Evolutionary conservation across 2,797 vertebrate genomes (phyloP), one percentile per base, ranked within the genome.

Genomic region (Hydrolagus colliei): DNA sequence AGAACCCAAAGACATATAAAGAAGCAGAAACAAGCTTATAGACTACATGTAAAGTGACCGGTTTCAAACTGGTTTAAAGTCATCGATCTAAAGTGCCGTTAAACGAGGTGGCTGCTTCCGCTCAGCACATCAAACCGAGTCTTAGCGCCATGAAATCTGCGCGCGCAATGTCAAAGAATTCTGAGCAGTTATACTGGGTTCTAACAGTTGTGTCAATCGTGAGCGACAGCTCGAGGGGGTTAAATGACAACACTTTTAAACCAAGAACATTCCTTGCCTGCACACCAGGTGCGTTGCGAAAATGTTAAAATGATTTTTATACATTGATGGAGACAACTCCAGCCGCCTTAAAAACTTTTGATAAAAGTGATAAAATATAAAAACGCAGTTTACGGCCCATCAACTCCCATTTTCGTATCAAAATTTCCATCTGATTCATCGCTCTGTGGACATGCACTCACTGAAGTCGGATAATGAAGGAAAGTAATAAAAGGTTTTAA

Each of bases 281-380:
- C 93, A 96, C 92, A 89, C 91, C 93, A 93, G 93, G 93, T 96
- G 95, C 95, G 92, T 92, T 79, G 79, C 52, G 86, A 90, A 85
- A 88, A 88, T 89, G 41, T 89, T 78, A 86, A 87, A 89, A 86
- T 76, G 90, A 90, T 89, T 87, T 87, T 87, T 87, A 88, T 90
- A 91, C 82, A 88, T 84, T 78, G 86, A 73, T 87, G 91, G 88
- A 91, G 90, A 75, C 18, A 86, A 86, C 85, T 86, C 89, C 90
- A 90, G 89, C 88, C 86, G 90, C 87, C 82, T 87, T 88, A 87
- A 89, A 88, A 89, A 87, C 86, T 91, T 27, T 27, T 52, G 87
- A 90, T 90, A 77, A 89, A 65, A 88, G 91, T 90, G 72, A 90
- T 87, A 85, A 88, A 92, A 91, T 86, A 87, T 92, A 90, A 91